Evolutionary conservation across 2,113 vertebrate genomes (phyloP), one percentile per base, ranked within the genome.

Genomic region (Talpa occidentalis): DNA sequence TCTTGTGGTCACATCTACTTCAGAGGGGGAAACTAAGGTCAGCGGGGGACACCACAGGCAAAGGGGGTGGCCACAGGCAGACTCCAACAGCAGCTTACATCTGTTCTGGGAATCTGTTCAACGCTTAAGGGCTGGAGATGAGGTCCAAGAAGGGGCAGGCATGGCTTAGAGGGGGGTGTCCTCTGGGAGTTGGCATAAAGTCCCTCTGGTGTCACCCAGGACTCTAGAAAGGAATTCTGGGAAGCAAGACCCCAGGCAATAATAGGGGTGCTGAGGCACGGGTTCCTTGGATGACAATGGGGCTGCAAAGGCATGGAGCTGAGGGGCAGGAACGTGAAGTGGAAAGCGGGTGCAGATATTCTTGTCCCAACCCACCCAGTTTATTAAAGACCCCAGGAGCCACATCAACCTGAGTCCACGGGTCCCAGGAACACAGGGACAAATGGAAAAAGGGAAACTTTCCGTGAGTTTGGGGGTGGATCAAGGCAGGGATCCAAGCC

Each of bases 11-110:
- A 60, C 1, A 0, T n/a, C 24, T 32, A 44, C 17, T 66, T 54
- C 69, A 91, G 37, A 78, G 44, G 14, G 17, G 66, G 24, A 92
- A 89, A 74, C 40, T 59, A 70, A 92, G 59, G 67, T 73, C 62
- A 47, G 44, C 26, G 16, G n/a, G 40, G 17, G 56, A 12, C 7
- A 14, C 30, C 42, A 11, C 10, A 7, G 28, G n/a, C 12, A 14
- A 56, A 12, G 42, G 6, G 70, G 0, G 47, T 81, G 70, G 5
- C 5, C 0, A 14, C 0, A 1, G 0, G 67, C 6, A 7, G 26
- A 30, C 6, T 6, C 52, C 83, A 69, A 83, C 49, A 35, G 82
- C 44, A 49, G 44, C 56, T 0, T 28, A 70, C 10, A 28, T 24
- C 26, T 49, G 54, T 35, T 56, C 28, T 70, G 35, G 28, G n/a